phyloP scores from a whole-genome alignment of 2,888 invertebrate species.

The Cryptosula pallasiana region DNA sequence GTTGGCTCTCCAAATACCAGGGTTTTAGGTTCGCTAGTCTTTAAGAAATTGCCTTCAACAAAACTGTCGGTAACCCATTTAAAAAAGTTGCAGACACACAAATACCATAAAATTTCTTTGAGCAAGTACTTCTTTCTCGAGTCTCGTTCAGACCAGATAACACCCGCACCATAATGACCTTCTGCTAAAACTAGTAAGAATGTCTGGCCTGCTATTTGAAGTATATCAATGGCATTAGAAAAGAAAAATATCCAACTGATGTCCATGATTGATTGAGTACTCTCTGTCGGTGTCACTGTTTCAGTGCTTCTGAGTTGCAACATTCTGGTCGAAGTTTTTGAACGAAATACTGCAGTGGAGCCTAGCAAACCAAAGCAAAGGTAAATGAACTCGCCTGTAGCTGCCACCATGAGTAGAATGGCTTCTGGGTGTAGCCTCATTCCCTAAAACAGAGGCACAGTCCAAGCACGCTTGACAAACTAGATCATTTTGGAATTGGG shows the following conservation, averaged over 20 bases:
- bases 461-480: too few relatives aligned
- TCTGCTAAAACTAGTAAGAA: neutral
- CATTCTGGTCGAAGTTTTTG: neutral
- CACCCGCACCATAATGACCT: neutral
- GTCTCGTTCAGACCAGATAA: neutral
- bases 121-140: neutral
- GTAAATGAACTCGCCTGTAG: constrained; percentile 14
- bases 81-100: constrained; percentile 15
- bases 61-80: constrained; percentile 21
- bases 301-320: too few relatives aligned
- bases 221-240: neutral
- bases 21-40: neutral
- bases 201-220: constrained; percentile 7
- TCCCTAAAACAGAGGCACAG: too few relatives aligned
- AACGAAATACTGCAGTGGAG: neutral
- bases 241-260: neutral
- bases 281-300: neutral
- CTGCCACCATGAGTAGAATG: neutral
- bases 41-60: constrained; percentile 14
- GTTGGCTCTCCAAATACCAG: constrained; percentile 6
- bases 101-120: neutral
- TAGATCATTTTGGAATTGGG: too few relatives aligned
- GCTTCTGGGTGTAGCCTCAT: neutral
- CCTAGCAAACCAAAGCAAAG: neutral
- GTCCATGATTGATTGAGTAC: neutral